These are phyloP conservation scores for Pherbina coryleti DNA, from an alignment of 2,888 invertebrate genomes.

Conservation along the genomic window DNA sequence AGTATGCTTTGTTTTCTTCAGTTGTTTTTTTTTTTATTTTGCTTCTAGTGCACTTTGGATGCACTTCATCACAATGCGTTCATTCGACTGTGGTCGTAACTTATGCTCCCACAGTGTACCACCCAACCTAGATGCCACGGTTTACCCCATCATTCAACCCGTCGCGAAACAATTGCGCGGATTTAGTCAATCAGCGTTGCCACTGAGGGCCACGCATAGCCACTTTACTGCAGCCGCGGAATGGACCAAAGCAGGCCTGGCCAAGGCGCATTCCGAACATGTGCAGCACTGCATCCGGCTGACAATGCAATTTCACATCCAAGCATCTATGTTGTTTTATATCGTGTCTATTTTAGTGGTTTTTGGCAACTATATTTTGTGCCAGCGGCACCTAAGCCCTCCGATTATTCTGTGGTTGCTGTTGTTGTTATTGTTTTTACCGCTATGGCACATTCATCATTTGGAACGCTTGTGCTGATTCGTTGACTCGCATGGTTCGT, in stretches of 20 bases:
- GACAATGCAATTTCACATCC: slow-evolving; percentile 7
- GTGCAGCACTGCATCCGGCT: neutral
- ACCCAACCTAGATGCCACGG: neutral
- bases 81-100: neutral
- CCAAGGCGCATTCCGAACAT: neutral
- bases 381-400: neutral
- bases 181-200: slow-evolving; percentile 37
- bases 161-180: slow-evolving; percentile 19
- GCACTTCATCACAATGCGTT: slow-evolving; percentile 11
- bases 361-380: slow-evolving; percentile 33
- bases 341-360: neutral
- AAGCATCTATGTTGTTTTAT: neutral
- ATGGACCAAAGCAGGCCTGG: neutral
- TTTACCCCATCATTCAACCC: slow-evolving; percentile 8
- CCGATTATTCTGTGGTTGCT: neutral
- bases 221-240: neutral
- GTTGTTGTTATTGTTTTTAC: slow-evolving; percentile 14
- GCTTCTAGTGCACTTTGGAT: neutral
- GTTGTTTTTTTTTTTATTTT: neutral
- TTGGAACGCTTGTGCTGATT: slow-evolving; percentile 22
- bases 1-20: neutral
- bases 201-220: neutral
- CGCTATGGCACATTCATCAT: slow-evolving; percentile 36
- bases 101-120: slow-evolving; percentile 13
- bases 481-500: neutral